Evolutionary conservation across 2,113 vertebrate genomes (phyloP).

Genomic region (Nansenia antarctica): DNA sequence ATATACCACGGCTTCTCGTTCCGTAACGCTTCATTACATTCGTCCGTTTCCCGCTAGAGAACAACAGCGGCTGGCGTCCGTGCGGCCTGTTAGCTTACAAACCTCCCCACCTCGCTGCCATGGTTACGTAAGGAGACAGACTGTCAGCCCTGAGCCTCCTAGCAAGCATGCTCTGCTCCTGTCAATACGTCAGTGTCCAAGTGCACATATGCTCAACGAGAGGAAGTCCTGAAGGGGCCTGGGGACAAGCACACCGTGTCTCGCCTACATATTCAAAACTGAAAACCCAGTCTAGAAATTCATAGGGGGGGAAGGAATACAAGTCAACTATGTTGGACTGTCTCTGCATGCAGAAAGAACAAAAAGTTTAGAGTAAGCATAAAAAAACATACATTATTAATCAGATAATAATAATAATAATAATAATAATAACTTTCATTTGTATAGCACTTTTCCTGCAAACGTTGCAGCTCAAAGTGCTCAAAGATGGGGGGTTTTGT

Average conservation of each 20-base stretch:
- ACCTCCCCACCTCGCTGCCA: conserved; percentile 25
- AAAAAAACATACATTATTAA: conserved; percentile 63
- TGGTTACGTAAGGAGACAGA: conserved; percentile 15
- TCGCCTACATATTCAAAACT: conserved; percentile 13
- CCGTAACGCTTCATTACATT: conserved; percentile 42
- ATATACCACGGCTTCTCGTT: conserved; percentile 15
- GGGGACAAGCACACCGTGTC: conserved; percentile 29
- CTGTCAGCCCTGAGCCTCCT: conserved; percentile 33
- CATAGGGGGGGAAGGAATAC: too few relatives aligned
- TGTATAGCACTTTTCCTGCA: too few relatives aligned
- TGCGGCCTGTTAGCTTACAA: conserved; percentile 38
- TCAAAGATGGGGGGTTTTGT: too few relatives aligned
- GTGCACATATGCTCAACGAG: conserved; percentile 40
- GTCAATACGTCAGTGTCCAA: conserved; percentile 25
- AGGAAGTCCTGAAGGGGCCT: conserved; percentile 31
- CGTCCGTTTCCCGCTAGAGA: conserved; percentile 9
- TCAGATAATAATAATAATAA: too few relatives aligned
- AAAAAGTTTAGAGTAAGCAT: not conserved
- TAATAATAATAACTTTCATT: too few relatives aligned
- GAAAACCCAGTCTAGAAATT: not conserved
- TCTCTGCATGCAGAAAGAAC: not conserved
- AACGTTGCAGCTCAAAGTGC: too few relatives aligned
- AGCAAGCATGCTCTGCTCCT: conserved; percentile 44
- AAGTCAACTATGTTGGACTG: not conserved
- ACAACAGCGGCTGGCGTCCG: conserved; percentile 47